A percentile compares a stretch with the other conserved stretches of the same genome.
Conservation (phyloP, 2,888 invertebrate species). For the Eupithecia subumbrata region DNA sequence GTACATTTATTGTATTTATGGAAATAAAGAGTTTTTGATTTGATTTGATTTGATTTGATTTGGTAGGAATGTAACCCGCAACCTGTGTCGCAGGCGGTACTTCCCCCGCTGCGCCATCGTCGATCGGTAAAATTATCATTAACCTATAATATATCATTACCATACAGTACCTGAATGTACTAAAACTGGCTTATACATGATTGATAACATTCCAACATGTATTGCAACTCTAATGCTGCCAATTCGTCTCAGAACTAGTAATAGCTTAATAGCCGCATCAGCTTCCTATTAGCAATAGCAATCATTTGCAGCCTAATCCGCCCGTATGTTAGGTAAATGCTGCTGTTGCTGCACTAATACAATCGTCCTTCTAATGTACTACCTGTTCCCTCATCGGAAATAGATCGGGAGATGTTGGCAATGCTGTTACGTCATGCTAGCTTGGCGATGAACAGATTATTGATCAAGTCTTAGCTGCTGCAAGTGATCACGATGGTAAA, state of each 20-base stretch:
- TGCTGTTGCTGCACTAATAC: slow-evolving; percentile 10
- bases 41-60: too few species aligned
- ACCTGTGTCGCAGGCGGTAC: too few species aligned
- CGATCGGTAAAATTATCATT: not conserved
- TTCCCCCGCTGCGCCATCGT: too few species aligned
- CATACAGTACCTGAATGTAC: too few species aligned
- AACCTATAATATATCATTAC: too few species aligned
- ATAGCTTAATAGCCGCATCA: not conserved
- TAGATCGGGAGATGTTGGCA: not conserved
- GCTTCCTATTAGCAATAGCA: slow-evolving; percentile 13
- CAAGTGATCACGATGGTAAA: not conserved
- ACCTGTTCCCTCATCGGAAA: slow-evolving; percentile 9
- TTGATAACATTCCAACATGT: not conserved
- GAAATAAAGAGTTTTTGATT: too few species aligned
- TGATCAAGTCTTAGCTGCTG: not conserved
- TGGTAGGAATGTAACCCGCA: too few species aligned
- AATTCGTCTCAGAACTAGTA: not conserved
- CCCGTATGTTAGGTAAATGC: slow-evolving; percentile 7
- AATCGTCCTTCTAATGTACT: slow-evolving; percentile 24
- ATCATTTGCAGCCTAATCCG: slow-evolving; percentile 5
- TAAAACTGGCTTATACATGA: too few species aligned
- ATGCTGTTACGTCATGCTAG: slow-evolving; percentile 6
- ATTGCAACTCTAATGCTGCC: slow-evolving; percentile 1
- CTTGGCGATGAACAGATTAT: not conserved
- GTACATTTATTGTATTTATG: too few species aligned